Percentiles rank a stretch among this genome's conserved stretches.
These are phyloP conservation scores for Hydrolagus colliei DNA, from an alignment of 2,797 vertebrate genomes.

Conservation along the genomic window DNA sequence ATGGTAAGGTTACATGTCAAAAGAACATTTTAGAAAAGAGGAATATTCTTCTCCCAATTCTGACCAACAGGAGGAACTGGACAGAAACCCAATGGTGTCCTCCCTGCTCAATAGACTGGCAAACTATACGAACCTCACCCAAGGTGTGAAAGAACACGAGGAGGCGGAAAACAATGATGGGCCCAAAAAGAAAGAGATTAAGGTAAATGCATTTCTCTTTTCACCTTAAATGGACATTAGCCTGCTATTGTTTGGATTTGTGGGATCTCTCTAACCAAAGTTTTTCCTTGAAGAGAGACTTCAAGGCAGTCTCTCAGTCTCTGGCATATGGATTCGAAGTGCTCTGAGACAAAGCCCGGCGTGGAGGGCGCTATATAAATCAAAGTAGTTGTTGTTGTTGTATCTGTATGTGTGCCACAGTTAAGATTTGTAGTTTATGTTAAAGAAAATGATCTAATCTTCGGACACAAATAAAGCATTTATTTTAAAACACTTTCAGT, in stretches of 20 bases:
- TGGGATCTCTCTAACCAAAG: neutral
- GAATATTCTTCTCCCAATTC: neutral
- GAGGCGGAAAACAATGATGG: constrained; percentile 79
- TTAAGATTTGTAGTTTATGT: neutral
- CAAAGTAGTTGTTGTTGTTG: neutral
- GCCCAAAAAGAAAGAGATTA: constrained; percentile 69
- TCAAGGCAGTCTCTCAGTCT: too few relatives aligned
- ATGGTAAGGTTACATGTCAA: neutral
- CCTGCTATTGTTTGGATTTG: neutral
- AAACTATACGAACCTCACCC: constrained; percentile 91
- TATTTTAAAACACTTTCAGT: neutral
- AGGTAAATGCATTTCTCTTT: constrained; percentile 57
- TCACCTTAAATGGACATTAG: neutral
- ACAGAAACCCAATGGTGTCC: constrained; percentile 96
- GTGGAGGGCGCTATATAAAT: too few relatives aligned
- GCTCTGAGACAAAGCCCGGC: too few relatives aligned
- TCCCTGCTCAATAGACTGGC: constrained; percentile 90
- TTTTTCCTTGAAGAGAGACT: too few relatives aligned
- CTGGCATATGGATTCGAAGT: too few relatives aligned
- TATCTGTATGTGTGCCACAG: neutral
- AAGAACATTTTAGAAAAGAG: neutral
- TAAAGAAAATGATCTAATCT: neutral
- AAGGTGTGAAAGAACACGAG: constrained; percentile 90
- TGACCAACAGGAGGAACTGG: constrained; percentile 85
- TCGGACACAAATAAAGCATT: neutral